Conservation (phyloP, 1,140 invertebrate species). For the Drosophila triauraria region DNA sequence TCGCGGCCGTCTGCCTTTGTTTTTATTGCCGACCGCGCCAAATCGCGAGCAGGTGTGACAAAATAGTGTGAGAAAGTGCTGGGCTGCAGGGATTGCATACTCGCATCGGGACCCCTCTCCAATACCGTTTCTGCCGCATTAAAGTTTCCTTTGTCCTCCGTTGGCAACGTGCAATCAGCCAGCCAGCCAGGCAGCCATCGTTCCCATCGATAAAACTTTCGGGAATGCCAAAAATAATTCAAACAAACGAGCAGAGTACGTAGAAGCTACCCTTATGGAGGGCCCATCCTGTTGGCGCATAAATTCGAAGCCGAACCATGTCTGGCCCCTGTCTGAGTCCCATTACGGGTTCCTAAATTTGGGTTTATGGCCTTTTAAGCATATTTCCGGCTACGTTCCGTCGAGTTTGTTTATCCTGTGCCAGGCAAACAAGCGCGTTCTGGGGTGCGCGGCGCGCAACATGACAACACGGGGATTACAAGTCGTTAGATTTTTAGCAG, state of each 20-base stretch:
- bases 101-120: slow-evolving; percentile 2
- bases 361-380: slow-evolving; percentile 69
- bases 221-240: slow-evolving; percentile 52
- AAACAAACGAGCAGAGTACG: slow-evolving; percentile 33
- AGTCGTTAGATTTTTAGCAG: slow-evolving; percentile 14
- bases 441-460: slow-evolving; percentile 15
- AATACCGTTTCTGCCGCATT: slow-evolving; percentile 37
- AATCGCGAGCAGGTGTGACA: slow-evolving; percentile 56
- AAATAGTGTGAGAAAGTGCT: slow-evolving; percentile 62
- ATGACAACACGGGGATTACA: slow-evolving; percentile 40
- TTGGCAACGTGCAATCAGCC: slow-evolving; percentile 52
- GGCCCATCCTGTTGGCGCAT: slow-evolving; percentile 54
- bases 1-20: slow-evolving; percentile 48
- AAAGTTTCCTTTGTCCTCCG: slow-evolving; percentile 47
- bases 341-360: slow-evolving; percentile 56
- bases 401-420: slow-evolving; percentile 62
- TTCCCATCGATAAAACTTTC: slow-evolving; percentile 60
- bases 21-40: slow-evolving; percentile 44
- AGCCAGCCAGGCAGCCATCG: slow-evolving; percentile 21
- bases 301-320: slow-evolving; percentile 38
- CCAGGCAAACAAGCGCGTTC: slow-evolving; percentile 33
- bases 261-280: slow-evolving; percentile 55
- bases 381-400: slow-evolving; percentile 71
- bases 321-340: slow-evolving; percentile 51
- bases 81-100: slow-evolving; percentile 36